These are phyloP conservation scores for Dryobotodes eremita DNA, from an alignment of 2,888 invertebrate genomes.

Conservation along the genomic window DNA sequence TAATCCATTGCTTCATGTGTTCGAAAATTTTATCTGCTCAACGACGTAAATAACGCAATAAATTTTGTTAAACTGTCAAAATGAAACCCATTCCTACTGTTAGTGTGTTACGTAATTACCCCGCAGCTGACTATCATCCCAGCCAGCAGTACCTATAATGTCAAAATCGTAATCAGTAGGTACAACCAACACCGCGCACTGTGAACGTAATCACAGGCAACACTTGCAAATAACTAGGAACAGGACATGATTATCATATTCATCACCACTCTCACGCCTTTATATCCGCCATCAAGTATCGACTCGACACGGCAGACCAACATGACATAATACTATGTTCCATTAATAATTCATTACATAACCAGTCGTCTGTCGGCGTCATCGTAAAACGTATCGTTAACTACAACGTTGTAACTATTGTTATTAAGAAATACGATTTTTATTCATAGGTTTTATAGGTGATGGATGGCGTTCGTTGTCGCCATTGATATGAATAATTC, in stretches of 20 bases:
- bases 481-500: not conserved
- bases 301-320: slow-evolving; percentile 20
- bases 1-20: too few species aligned
- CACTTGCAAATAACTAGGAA: slow-evolving; percentile 14
- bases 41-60: too few species aligned
- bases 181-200: not conserved
- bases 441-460: not conserved
- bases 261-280: slow-evolving; percentile 7
- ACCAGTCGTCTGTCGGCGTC: slow-evolving; percentile 27
- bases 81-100: too few species aligned
- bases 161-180: too few species aligned
- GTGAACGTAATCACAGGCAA: slow-evolving; percentile 14
- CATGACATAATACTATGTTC: slow-evolving; percentile 49
- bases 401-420: slow-evolving; percentile 11
- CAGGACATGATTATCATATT: slow-evolving; percentile 14
- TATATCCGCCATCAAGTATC: slow-evolving; percentile 25
- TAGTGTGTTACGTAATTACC: too few species aligned
- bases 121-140: too few species aligned
- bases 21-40: too few species aligned
- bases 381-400: slow-evolving; percentile 8
- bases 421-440: not conserved
- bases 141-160: too few species aligned
- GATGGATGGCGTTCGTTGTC: not conserved
- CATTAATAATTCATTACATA: slow-evolving; percentile 51
- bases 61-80: too few species aligned